phyloP scores from a whole-genome alignment of 2,888 invertebrate genomes.

The Mechanitis mazaeus region DNA sequence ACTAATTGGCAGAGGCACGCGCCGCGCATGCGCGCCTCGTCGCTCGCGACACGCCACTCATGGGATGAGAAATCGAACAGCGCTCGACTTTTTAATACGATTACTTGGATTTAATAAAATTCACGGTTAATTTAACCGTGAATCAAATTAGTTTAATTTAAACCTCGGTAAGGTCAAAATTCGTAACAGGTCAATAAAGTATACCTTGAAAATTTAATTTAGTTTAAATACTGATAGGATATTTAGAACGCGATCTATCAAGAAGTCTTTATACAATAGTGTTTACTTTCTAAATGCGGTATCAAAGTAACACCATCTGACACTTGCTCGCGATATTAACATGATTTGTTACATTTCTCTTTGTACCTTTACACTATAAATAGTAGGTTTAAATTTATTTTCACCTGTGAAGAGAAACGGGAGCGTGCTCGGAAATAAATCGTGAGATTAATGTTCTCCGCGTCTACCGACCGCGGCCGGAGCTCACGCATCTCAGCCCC shows the following conservation, averaged over 20 bases:
- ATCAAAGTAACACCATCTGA: slow-evolving; percentile 33
- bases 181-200: no score
- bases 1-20: slow-evolving; percentile 74
- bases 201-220: slow-evolving; percentile 10
- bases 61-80: slow-evolving; percentile 72
- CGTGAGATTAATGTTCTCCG: slow-evolving; percentile 54
- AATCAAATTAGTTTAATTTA: not conserved
- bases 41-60: slow-evolving; percentile 57
- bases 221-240: slow-evolving; percentile 22
- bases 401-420: slow-evolving; percentile 55
- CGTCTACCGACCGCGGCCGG: slow-evolving; percentile 23
- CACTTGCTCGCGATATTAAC: slow-evolving; percentile 39
- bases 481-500: slow-evolving; percentile 15
- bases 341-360: slow-evolving; percentile 53
- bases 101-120: slow-evolving; percentile 40
- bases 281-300: slow-evolving; percentile 39
- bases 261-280: slow-evolving; percentile 25
- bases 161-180: not conserved
- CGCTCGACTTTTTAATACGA: slow-evolving; percentile 59
- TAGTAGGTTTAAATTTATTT: slow-evolving; percentile 51
- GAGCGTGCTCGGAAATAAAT: slow-evolving; percentile 58
- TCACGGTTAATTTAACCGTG: slow-evolving; percentile 15
- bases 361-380: slow-evolving; percentile 49
- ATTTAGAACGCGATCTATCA: slow-evolving; percentile 32
- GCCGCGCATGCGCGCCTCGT: slow-evolving; percentile 55